Base-by-base conservation (phyloP, 1,140 invertebrate genomes). In the Araneus ventricosus region DNA sequence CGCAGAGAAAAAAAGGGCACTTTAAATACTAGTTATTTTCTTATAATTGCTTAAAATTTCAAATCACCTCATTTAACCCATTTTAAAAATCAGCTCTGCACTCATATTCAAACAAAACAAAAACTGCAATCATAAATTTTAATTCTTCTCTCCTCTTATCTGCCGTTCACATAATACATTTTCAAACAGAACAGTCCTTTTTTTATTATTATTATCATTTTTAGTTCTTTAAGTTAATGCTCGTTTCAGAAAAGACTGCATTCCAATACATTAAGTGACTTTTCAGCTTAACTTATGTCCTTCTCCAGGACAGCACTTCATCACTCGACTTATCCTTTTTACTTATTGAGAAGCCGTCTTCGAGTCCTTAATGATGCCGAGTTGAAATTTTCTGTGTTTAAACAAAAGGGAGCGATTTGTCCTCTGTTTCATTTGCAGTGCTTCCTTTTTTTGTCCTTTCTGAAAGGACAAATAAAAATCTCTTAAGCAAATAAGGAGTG, bases 331-430 rank as follows among this genome's bases (percentile, higher is more conserved):
- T 52, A 82, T 52, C n/a, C 80, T 45, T 45, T 82, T 52, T 82
- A 22, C 80, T 27, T 45, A 82, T 27, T 82, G 80, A 82, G 80
- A 82, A 45, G 24, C 39, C 41, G 80, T 82, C 86, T 86, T 41
- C 24, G 45, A 63, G 14, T 52, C 24, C 63, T 37, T 90, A 90
- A 90, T 75, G 88, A 80, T 80, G 30, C 67, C 20, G n/a, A 80
- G 34, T 37, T 30, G 27, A 80, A 75, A 90, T 34, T 34, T 90
- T 59, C 41, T 84, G n/a, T 79, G 57, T 85, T 86, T 70, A 52
- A 92, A 92, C 90, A 92, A 92, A 92, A 85, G 80, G 61, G 30
- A 86, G 41, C 75, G 80, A 92, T 92, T 90, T 92, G 88, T 90
- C 22, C 57, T 37, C 30, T 37, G 67, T 45, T 90, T 90, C 45